phyloP scores from a whole-genome alignment of 37 sponge, comb jelly and placozoan genomes.

The Beroe ovata region DNA sequence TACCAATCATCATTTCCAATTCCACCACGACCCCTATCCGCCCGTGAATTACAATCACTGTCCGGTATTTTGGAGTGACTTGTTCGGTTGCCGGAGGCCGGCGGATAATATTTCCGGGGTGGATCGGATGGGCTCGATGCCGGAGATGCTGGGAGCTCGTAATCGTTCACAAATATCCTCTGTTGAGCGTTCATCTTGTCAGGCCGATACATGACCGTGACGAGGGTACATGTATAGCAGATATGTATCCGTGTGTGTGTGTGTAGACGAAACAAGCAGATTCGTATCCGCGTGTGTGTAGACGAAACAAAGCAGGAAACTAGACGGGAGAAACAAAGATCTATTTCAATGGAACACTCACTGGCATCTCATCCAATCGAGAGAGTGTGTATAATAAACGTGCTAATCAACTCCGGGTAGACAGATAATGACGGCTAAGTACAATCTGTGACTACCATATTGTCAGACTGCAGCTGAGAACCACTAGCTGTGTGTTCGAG shows the following conservation, averaged over 20 bases:
- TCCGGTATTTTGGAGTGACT: not conserved
- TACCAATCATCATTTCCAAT: not conserved
- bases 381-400: not conserved
- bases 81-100: not conserved
- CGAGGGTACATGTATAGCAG: too few species aligned
- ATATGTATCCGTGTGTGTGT: too few species aligned
- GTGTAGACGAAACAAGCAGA: too few species aligned
- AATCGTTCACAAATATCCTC: constrained; percentile 26
- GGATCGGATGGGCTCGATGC: not conserved
- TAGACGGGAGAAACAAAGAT: too few species aligned
- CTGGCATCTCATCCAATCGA: too few species aligned
- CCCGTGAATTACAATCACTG: not conserved
- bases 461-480: too few species aligned
- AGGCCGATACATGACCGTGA: not conserved
- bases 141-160: constrained; percentile 17
- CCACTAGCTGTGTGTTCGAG: not conserved
- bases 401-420: not conserved
- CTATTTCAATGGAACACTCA: too few species aligned
- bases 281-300: too few species aligned
- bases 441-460: too few species aligned
- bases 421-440: not conserved
- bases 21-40: not conserved
- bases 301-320: too few species aligned
- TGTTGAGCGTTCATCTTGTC: not conserved
- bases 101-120: too few species aligned